A percentile compares a stretch with the other conserved stretches of the same genome.
Evolutionary conservation across 2,888 invertebrate genomes (phyloP).

Genomic region (Drosophila yooni): DNA sequence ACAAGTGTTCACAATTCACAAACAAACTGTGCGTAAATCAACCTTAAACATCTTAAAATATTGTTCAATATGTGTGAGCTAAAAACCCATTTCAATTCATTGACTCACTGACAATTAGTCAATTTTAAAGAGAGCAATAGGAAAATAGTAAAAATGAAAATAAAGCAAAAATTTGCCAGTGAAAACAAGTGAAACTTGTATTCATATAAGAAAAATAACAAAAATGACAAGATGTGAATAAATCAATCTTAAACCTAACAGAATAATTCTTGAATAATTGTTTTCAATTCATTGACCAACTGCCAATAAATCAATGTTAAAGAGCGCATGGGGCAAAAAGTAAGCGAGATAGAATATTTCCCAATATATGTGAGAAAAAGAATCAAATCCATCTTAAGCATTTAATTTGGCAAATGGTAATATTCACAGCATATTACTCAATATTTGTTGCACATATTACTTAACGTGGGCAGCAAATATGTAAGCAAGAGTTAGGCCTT

Average conservation of each 20-base stretch:
- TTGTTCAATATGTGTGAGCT: neutral
- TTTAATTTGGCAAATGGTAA: neutral
- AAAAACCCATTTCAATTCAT: neutral
- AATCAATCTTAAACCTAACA: neutral
- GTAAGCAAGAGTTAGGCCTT: neutral
- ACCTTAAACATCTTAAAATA: neutral
- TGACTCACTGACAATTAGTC: neutral
- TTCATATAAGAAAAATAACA: neutral
- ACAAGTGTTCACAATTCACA: neutral
- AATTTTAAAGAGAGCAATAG: neutral
- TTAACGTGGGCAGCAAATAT: slow-evolving; percentile 1
- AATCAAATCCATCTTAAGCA: neutral
- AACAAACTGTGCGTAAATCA: neutral
- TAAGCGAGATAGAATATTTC: neutral
- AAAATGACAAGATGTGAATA: neutral
- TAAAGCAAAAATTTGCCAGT: neutral
- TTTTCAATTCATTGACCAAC: neutral
- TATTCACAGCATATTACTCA: neutral
- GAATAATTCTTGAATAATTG: neutral
- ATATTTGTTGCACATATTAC: neutral
- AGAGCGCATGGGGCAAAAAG: neutral
- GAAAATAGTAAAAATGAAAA: neutral
- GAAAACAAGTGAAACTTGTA: neutral
- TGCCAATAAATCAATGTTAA: neutral
- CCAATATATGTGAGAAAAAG: neutral